A percentile compares a stretch with the other conserved stretches of the same genome.
Evolutionary conservation across 2,888 invertebrate species (phyloP).

Genomic region (Drosophila flavopinicola): DNA sequence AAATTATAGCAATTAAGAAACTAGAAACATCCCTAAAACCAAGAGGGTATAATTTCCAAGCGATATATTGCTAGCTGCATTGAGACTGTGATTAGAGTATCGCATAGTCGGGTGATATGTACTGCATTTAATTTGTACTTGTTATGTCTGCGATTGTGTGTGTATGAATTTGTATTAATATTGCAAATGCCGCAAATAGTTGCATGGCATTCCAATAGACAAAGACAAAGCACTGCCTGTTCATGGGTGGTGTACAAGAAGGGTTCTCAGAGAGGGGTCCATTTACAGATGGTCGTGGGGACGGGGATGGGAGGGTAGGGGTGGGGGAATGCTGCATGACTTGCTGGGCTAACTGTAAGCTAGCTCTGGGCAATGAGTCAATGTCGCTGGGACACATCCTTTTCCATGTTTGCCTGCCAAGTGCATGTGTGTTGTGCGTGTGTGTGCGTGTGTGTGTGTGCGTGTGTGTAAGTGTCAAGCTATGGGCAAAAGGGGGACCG

Average conservation of each 20-base stretch:
- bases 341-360: conserved; percentile 1
- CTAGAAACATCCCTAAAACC: too few species aligned
- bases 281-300: too few species aligned
- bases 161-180: conserved; percentile 48
- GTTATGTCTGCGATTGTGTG: background rate
- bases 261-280: background rate
- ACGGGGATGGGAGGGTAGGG: too few species aligned
- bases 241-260: background rate
- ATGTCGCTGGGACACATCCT: conserved; percentile 68
- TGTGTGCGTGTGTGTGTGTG: conserved; percentile 4
- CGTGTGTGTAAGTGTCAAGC: conserved; percentile 3
- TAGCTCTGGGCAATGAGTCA: conserved; percentile 62
- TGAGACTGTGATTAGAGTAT: too few species aligned
- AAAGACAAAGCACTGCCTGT: conserved; percentile 29
- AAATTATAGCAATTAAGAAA: too few species aligned
- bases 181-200: conserved; percentile 65
- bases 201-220: conserved; percentile 49
- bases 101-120: background rate
- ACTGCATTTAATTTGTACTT: background rate
- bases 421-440: conserved; percentile 11
- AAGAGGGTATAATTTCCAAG: too few species aligned
- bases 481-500: conserved; percentile 10
- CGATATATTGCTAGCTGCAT: too few species aligned
- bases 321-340: conserved; percentile 2
- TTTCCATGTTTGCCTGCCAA: conserved; percentile 64